phyloP scores from a whole-genome alignment of 2,888 invertebrate genomes.

The Hyposoter didymator region DNA sequence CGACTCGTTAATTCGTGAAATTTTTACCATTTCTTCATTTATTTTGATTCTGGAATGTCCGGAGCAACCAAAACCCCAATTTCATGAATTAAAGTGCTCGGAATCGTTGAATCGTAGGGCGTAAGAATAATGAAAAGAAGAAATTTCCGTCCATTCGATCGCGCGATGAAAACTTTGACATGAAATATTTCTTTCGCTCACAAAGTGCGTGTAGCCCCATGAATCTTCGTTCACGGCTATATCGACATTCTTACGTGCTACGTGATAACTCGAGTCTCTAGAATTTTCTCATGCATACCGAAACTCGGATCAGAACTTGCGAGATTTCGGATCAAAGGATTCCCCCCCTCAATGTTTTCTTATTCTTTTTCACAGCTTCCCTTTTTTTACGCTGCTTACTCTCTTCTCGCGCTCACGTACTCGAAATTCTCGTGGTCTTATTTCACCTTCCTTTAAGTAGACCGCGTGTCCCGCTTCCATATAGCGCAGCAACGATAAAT shows the following conservation, averaged over 20 bases:
- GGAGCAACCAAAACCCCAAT: neutral
- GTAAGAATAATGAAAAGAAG: too few species aligned
- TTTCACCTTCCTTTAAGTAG: slow-evolving; percentile 42
- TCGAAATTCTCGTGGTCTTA: slow-evolving; percentile 19
- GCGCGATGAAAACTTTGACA: neutral
- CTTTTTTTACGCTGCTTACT: neutral
- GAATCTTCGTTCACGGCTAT: neutral
- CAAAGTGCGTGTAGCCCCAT: neutral
- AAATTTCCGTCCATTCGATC: too few species aligned
- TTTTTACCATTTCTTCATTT: neutral
- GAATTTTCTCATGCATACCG: slow-evolving; percentile 6
- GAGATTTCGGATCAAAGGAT: slow-evolving; percentile 49
- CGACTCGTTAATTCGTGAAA: neutral
- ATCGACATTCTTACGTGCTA: slow-evolving; percentile 9
- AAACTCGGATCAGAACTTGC: slow-evolving; percentile 9
- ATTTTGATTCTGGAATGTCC: neutral
- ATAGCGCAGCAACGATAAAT: slow-evolving; percentile 52
- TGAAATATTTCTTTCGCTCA: neutral
- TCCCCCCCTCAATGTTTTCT: slow-evolving; percentile 1
- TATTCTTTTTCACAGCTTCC: slow-evolving; percentile 18
- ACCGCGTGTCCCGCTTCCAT: slow-evolving; percentile 42
- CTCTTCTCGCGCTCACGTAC: neutral
- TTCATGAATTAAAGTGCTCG: neutral
- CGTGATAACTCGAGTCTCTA: neutral
- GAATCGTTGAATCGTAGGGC: neutral